Evolutionary conservation across 37 sponge, comb jelly and placozoan genomes (phyloP).

Genomic region (Hormiphora californensis): DNA sequence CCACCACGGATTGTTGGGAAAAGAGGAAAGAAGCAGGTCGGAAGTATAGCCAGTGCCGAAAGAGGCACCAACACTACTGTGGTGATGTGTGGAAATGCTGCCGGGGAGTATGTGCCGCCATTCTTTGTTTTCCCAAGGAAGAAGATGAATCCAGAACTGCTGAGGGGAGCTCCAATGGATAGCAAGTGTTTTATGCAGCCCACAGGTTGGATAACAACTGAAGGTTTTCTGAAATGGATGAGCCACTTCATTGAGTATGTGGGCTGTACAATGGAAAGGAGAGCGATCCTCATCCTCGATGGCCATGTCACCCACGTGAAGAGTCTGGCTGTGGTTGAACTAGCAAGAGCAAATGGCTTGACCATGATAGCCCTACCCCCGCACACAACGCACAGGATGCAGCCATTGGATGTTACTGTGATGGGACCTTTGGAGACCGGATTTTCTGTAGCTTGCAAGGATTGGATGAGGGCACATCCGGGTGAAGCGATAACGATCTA

Average conservation of each 20-base stretch:
- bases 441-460: neutral
- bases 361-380: neutral
- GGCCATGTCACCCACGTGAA: neutral
- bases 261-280: neutral
- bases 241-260: neutral
- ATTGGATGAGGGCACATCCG: neutral
- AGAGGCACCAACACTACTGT: neutral
- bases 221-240: neutral
- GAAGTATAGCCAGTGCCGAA: neutral
- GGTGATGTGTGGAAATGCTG: neutral
- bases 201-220: neutral
- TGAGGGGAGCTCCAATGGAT: neutral
- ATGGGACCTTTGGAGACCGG: neutral
- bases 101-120: neutral
- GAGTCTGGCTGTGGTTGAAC: too few relatives aligned
- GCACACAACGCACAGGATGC: neutral
- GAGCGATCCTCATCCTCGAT: neutral
- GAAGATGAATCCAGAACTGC: conserved; percentile 5
- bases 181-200: neutral
- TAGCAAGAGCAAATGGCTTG: neutral
- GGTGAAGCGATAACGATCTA: neutral
- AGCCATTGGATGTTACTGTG: neutral
- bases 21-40: conserved; percentile 11
- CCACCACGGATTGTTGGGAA: neutral
- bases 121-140: neutral